Percentiles rank a stretch among this genome's conserved stretches.
phyloP scores from a whole-genome alignment of 2,888 invertebrate genomes.

The Rhynchonema sp. region DNA sequence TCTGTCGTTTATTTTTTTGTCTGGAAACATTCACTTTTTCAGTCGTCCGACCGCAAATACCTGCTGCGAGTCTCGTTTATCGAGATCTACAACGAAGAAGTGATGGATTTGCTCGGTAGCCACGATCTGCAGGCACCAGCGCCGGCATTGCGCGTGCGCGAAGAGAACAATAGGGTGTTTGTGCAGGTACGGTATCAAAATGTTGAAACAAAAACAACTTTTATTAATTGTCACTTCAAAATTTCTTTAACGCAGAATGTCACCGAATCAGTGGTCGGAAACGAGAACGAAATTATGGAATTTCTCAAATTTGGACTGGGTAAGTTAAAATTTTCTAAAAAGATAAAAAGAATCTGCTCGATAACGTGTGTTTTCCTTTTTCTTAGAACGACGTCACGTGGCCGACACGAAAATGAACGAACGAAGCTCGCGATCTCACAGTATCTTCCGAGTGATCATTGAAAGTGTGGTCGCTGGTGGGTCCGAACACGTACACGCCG shows the following conservation, averaged over 20 bases:
- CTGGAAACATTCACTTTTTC: neutral
- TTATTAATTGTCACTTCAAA: no score
- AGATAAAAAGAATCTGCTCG: no score
- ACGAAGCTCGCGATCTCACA: constrained; percentile 65
- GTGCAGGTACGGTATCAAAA: no score
- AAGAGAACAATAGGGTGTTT: neutral
- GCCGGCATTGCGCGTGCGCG: neutral
- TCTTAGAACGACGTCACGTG: constrained; percentile 25
- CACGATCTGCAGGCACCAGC: neutral
- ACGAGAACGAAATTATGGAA: neutral
- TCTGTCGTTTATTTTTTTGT: neutral
- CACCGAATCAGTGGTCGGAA: neutral
- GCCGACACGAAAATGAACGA: constrained; percentile 73
- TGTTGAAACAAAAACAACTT: no score
- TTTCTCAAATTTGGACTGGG: neutral
- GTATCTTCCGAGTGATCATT: neutral
- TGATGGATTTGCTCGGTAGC: constrained; percentile 53
- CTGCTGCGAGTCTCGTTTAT: constrained; percentile 58
- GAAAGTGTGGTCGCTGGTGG: neutral
- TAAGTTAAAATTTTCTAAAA: neutral
- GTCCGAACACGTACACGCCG: neutral
- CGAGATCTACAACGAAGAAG: constrained; percentile 68
- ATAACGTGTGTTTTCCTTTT: no score
- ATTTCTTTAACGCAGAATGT: no score
- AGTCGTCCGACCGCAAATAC: constrained; percentile 45